phyloP scores from a whole-genome alignment of 2,888 invertebrate species.

The Mamestra brassicae region DNA sequence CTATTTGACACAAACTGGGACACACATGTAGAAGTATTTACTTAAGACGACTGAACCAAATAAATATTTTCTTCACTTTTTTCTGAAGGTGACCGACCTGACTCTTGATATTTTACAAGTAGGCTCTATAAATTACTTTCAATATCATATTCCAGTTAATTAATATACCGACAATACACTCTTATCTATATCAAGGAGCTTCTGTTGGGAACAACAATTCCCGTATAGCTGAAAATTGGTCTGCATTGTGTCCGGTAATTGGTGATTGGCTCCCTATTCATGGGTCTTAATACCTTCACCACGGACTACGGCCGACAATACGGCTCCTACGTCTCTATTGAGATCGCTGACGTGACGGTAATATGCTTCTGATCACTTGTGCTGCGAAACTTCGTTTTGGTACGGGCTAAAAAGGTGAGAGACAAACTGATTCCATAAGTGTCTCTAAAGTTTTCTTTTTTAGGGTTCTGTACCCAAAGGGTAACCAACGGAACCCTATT shows the following conservation, averaged over 20 bases:
- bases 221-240: conserved; percentile 43
- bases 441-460: no score
- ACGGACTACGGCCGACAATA: conserved; percentile 22
- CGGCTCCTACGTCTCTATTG: conserved; percentile 5
- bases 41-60: not conserved
- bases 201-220: conserved; percentile 25
- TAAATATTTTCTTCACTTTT: not conserved
- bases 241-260: conserved; percentile 50
- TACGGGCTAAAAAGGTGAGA: not conserved
- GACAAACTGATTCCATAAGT: not conserved
- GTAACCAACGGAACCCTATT: no score
- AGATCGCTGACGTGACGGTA: conserved; percentile 13
- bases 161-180: conserved; percentile 17
- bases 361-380: not conserved
- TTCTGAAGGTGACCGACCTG: not conserved
- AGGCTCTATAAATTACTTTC: not conserved
- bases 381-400: not conserved
- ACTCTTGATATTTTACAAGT: not conserved
- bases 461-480: no score
- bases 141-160: conserved; percentile 20
- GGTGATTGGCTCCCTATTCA: conserved; percentile 50
- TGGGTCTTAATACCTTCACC: conserved; percentile 30
- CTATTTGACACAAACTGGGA: no score
- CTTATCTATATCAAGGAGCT: conserved; percentile 19
- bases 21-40: not conserved